phyloP scores from a whole-genome alignment of 2,797 vertebrate genomes.

The Meda fulgida region DNA sequence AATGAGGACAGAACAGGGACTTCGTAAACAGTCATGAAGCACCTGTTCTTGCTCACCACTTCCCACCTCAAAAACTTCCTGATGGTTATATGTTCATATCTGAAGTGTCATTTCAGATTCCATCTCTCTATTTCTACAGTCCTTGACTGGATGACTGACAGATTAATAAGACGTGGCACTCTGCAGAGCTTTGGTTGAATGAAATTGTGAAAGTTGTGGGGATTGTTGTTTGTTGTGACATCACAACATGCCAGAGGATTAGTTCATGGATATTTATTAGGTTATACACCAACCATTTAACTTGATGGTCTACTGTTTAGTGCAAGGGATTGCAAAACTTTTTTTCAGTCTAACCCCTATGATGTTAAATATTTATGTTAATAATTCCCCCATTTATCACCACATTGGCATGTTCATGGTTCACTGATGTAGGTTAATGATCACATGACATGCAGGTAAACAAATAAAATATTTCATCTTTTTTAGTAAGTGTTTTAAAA shows the following conservation, averaged over 20 bases:
- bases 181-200: not conserved
- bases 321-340: not conserved
- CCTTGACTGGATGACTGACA: conserved; percentile 6
- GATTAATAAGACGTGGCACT: not conserved
- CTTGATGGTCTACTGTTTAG: not conserved
- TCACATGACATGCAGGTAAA: not conserved
- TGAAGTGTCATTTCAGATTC: conserved; percentile 26
- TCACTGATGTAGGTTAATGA: not conserved
- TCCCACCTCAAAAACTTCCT: conserved; percentile 7
- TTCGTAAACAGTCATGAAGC: conserved; percentile 34
- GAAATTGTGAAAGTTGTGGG: too few species aligned
- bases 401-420: not conserved
- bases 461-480: not conserved
- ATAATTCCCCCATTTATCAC: not conserved
- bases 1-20: conserved; percentile 49
- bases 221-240: not conserved
- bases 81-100: not conserved
- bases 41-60: conserved; percentile 24
- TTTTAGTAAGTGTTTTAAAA: too few species aligned
- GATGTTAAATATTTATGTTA: not conserved
- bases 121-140: not conserved
- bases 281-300: not conserved
- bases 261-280: conserved; percentile 1
- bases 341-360: not conserved
- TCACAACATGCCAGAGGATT: not conserved